Percentiles rank a stretch among this genome's conserved stretches.
Evolutionary conservation across 1,140 invertebrate species (phyloP).

Genomic region (Heliconius nattereri): DNA sequence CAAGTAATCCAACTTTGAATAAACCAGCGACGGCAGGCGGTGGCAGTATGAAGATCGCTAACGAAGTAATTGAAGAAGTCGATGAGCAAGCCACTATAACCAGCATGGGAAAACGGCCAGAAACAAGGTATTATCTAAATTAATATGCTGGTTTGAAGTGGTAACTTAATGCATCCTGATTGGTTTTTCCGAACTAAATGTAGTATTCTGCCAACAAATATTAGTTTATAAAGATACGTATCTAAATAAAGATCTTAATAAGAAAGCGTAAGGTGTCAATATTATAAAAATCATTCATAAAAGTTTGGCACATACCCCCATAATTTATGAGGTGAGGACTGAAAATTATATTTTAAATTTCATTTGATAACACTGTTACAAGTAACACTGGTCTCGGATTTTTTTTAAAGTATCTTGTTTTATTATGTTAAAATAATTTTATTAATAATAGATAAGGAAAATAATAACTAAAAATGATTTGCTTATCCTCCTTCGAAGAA

Average conservation of each 20-base stretch:
- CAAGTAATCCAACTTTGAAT: conserved; percentile 67
- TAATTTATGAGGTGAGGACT: too few relatives aligned
- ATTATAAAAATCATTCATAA: too few relatives aligned
- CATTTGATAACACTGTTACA: too few relatives aligned
- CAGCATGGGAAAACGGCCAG: conserved; percentile 83
- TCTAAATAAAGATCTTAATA: too few relatives aligned
- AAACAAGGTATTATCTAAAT: conserved; percentile 60
- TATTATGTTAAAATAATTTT: not conserved
- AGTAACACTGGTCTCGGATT: not conserved
- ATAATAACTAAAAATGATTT: not conserved
- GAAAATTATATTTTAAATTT: too few relatives aligned
- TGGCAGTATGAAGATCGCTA: conserved; percentile 87
- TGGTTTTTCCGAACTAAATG: not conserved
- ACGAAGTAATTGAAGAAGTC: conserved; percentile 90
- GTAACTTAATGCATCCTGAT: not conserved
- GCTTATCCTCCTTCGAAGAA: not conserved
- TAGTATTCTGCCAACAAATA: not conserved
- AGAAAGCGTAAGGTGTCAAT: too few relatives aligned
- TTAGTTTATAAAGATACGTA: not conserved
- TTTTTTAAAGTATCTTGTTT: not conserved
- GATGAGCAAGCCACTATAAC: conserved; percentile 91
- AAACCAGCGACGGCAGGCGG: conserved; percentile 61
- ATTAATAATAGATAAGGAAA: too few relatives aligned
- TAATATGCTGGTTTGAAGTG: not conserved
- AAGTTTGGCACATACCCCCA: too few relatives aligned